phyloP scores from a whole-genome alignment of 2,888 invertebrate species.

The Himalopsyche anomala region DNA sequence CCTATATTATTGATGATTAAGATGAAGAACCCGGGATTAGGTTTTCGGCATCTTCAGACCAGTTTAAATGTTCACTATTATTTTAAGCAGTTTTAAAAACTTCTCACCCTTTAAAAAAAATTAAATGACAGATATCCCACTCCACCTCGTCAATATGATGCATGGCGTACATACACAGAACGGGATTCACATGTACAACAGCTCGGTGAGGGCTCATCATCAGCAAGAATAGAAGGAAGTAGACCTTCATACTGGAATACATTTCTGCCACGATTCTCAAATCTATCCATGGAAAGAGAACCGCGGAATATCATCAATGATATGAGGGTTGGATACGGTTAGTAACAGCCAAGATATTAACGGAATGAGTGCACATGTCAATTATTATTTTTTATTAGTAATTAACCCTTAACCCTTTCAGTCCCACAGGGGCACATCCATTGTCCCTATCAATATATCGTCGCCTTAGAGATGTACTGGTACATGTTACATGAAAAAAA shows the following conservation, averaged over 20 bases:
- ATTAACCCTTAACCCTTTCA: no score
- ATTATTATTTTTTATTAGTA: no score
- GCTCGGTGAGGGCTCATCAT: conserved; percentile 68
- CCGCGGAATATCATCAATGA: conserved; percentile 52
- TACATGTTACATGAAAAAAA: no score
- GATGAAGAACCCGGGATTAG: no score
- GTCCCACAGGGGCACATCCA: no score
- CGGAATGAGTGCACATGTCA: background rate
- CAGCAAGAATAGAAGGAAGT: conserved; percentile 56
- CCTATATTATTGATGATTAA: no score
- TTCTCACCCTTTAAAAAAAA: background rate
- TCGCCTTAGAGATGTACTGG: no score
- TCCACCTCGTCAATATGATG: conserved; percentile 73
- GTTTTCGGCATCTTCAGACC: no score
- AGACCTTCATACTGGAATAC: conserved; percentile 72
- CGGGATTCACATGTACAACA: conserved; percentile 75
- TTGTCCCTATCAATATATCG: no score
- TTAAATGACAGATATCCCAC: conserved; percentile 76
- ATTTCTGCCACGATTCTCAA: conserved; percentile 70
- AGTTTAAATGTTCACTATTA: no score
- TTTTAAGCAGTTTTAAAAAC: no score
- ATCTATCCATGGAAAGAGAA: conserved; percentile 60
- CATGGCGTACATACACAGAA: conserved; percentile 79
- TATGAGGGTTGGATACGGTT: conserved; percentile 50
- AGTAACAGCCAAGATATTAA: background rate